Evolutionary conservation across 2,113 vertebrate species (phyloP), one percentile per base, ranked within the genome.

Genomic region (Lampris incognitus): DNA sequence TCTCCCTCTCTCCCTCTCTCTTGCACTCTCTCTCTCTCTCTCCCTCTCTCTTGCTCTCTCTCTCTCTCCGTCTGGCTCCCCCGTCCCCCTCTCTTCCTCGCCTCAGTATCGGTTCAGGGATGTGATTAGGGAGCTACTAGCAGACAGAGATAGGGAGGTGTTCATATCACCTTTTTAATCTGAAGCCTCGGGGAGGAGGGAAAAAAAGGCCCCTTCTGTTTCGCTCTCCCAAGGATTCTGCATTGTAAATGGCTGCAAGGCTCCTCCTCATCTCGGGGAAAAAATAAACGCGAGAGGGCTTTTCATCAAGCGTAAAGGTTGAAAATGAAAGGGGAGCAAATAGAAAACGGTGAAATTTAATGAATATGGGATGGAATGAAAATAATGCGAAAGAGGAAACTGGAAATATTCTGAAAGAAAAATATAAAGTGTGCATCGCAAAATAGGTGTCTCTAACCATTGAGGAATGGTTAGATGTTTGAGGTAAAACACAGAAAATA

Each of bases 161-260:
- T 83, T 86, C 57, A 49, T 85, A 89, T 90, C 84, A 40, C 74
- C 51, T 8, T 66, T 83, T 79, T 85, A 74, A 89, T 88, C 87
- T 86, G 80, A 68, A 84, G 72, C 70, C 66, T 52, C 63, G 56
- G 46, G 68, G 67, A 75, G 68, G 80, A 79, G 24, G 39, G 56
- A 42, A 66, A 69, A 75, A 70, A 82, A 79, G 24, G 39, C 51
- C 52, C 52, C 60, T 74, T 76, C 61, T 85, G 66, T 82, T 81
- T 71, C 62, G 57, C 41, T 66, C 65, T n/a, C n/a, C 48, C 65
- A 62, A 73, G 72, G 66, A 83, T 83, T 85, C 76, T 80, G 48
- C 72, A 87, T 85, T 70, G 77, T 76, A 88, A 85, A 89, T 85
- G 67, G 5, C 78, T 72, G 50, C 71, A 55, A 70, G 79, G 69